A percentile compares a stretch with the other conserved stretches of the same genome.
Conservation (phyloP, 1,140 invertebrate species). For the Oncopodura yosiiana region DNA sequence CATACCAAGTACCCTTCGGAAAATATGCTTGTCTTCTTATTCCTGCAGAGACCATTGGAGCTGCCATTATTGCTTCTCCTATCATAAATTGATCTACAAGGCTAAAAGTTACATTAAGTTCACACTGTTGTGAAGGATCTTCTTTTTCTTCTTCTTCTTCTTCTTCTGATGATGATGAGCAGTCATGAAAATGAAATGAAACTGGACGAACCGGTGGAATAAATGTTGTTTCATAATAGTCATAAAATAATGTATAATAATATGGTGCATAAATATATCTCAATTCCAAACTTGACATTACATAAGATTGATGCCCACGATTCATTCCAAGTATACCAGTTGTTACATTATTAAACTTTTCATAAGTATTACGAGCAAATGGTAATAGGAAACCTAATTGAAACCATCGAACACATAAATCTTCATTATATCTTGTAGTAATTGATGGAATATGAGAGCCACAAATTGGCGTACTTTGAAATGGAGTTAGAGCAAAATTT, state of each 20-base stretch:
- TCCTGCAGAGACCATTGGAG: conserved; percentile 21
- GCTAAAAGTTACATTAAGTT: background rate
- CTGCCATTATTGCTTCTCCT: conserved; percentile 19
- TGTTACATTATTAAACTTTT: background rate
- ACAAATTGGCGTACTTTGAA: conserved; percentile 31
- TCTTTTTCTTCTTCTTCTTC: no score
- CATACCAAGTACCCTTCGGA: conserved; percentile 23
- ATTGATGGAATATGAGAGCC: conserved; percentile 14
- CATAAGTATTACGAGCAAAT: conserved; percentile 26
- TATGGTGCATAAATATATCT: conserved; percentile 22
- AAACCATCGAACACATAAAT: conserved; percentile 33
- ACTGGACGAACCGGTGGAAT: conserved; percentile 17
- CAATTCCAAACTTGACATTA: conserved; percentile 5
- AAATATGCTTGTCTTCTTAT: background rate
- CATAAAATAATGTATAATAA: conserved; percentile 18
- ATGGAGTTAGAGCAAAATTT: conserved; percentile 24
- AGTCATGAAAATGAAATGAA: conserved; percentile 19
- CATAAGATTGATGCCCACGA: no score
- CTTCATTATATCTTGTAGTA: no score
- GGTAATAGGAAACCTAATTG: conserved; percentile 29
- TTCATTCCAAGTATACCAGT: background rate
- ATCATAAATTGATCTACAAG: conserved; percentile 28
- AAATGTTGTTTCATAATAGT: background rate
- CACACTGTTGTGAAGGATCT: no score
- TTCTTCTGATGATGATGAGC: background rate